Evolutionary conservation across 2,888 invertebrate species (phyloP), one percentile per base, ranked within the genome.

Genomic region (Mythimna pallens): DNA sequence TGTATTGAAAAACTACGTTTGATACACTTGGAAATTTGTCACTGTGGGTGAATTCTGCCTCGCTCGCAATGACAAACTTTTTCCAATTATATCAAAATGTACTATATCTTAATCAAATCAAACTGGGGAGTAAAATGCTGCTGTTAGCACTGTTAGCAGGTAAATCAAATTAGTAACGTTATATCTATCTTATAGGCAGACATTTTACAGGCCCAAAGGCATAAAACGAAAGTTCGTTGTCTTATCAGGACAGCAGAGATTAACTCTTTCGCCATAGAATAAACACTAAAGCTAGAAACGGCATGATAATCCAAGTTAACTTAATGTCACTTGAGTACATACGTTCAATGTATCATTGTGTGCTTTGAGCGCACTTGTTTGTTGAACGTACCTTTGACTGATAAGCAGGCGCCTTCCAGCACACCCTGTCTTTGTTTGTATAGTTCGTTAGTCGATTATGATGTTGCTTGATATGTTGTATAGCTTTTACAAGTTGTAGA

Each of bases 331-430:
- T 73, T 74, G 50, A 62, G 80, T 72, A 79, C 73, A 82, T 71
- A 76, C 62, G 22, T 80, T 74, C 70, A 81, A 76, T 86, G 86
- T 76, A 74, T 83, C 85, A 82, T 75, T 86, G 86, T 86, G 78
- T 85, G 74, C 66, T 66, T 50, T 76, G 50, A 71, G 57, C 67
- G 81, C 71, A 65, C 55, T 76, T 93, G 93, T 94, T 94, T 94
- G 92, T 87, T 84, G 91, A 91, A 92, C 92, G 91, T 93, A 94
- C 93, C 93, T 93, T 92, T 94, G 95, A 94, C 94, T 93, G 95
- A 95, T 95, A 95, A 94, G 69, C 72, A 77, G 89, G 92, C 91
- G 92, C 92, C 92, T 85, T 76, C 59, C 54, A 78, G 76, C 67
- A 80, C 84, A 65, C 80, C 80, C 81, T 81, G 73, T 73, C 72